Base-by-base conservation (phyloP, 1,140 invertebrate genomes). In the Probaryconus sp. region DNA sequence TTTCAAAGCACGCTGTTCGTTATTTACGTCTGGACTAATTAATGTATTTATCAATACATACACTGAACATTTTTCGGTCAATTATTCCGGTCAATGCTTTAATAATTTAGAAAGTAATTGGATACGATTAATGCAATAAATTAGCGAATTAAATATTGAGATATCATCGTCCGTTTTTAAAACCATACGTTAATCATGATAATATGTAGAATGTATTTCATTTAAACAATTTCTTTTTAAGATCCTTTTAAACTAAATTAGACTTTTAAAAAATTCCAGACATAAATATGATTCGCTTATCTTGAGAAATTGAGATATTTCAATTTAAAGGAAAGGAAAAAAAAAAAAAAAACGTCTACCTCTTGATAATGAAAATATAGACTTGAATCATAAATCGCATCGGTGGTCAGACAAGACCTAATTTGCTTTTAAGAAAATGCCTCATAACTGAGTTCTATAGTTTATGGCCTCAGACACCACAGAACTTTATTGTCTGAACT, bases 401-500 rank as follows among this genome's bases (percentile, higher is more conserved):
- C 30, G 26, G 53, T 21, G 31, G 55, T 53, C 67, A 47, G 31
- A 40, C 50, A 24, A 56, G 24, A 50, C 43, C 45, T 21, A 60
- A 69, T 53, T 47, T 24, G 38, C 55, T 55, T 65, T 55, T 11
- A 38, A 45, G 28, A 48, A 43, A 60, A 37, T 17, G 13, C 35
- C 24, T 53, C 18, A 38, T 10, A 5, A 33, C 21, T 10, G 13
- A 61, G 48, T 47, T 17, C 26, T 35, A 47, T n/a, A 28, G 45
- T 65, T 60, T 40, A 48, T 61, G 55, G 55, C 43, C 50, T 42
- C 28, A 18, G 50, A 47, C 50, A 50, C 21, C 55, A 56, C 30
- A 37, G 10, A 50, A 56, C 43, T 77, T 78, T 78, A 77, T 80
- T 69, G 51, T 76, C 67, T 53, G 53, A 31, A 43, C 43, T 53